Base-by-base conservation (phyloP, 2,888 invertebrate genomes). In the Clepsis dumicolana region DNA sequence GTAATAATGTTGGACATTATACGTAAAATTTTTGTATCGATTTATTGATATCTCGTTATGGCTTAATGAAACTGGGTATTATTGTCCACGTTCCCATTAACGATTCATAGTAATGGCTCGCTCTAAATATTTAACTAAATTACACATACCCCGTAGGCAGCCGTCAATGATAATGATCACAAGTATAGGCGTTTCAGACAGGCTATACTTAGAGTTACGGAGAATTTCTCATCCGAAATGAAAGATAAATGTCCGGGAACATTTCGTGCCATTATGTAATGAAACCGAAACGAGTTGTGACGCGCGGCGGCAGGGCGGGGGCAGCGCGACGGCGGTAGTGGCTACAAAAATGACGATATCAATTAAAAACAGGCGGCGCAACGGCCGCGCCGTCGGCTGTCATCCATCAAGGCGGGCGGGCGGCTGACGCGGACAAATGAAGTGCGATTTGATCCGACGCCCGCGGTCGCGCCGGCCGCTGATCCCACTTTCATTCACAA, bases 391-490 rank as follows among this genome's bases (percentile, higher is more conserved):
- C 75, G 79, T 75, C 73, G 77, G 78, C 80, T 80, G 84, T 80
- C 89, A 91, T 92, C 90, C 84, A 91, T 93, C 91, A 93, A 78
- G 82, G 77, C 48, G 41, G 5, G 75, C 70, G 76, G 82, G 80
- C 79, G 80, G 72, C 80, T 90, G 93, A 92, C 92, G 81, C 82
- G 86, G 89, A 93, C 91, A 92, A 93, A 93, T 93, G 91, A 91
- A 93, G 87, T 91, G 87, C 89, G 89, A 93, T 93, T 90, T 90
- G 89, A 92, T 91, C 89, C 86, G 77, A 81, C 88, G 80, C 85
- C 79, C 83, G 80, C 81, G 82, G 79, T 74, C 77, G 67, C 79
- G 74, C 80, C 71, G 70, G 75, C 59, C 70, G 56, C 61, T 68
- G 85, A 87, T 87, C 89, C 86, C 81, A 83, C 85, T 87, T 87